Evolutionary conservation across 2,797 vertebrate species (phyloP).

Genomic region (Varecia variegata): DNA sequence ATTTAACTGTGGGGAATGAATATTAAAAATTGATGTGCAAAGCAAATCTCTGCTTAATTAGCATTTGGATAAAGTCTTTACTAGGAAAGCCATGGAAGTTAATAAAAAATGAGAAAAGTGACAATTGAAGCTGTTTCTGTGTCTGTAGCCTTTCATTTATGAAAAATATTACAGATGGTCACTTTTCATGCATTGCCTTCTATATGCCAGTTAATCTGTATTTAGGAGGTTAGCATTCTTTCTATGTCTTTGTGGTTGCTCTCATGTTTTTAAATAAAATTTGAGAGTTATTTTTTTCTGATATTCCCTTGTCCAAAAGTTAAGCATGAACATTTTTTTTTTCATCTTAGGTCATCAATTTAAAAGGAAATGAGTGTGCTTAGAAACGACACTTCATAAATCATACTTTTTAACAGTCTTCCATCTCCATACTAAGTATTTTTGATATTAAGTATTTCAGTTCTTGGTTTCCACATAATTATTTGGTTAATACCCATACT

Average conservation of each 20-base stretch:
- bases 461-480: background rate
- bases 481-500: background rate
- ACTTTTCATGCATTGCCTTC: background rate
- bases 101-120: slow-evolving; percentile 64
- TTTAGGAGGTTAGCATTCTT: background rate
- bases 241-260: background rate
- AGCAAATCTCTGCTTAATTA: slow-evolving; percentile 82
- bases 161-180: background rate
- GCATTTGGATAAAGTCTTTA: slow-evolving; percentile 75
- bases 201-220: background rate
- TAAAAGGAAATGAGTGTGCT: slow-evolving; percentile 21
- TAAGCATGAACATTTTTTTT: background rate
- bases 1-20: slow-evolving; percentile 74
- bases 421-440: background rate
- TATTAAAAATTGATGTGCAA: slow-evolving; percentile 85
- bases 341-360: background rate
- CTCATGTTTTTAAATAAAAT: background rate
- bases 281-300: background rate
- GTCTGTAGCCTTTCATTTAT: background rate
- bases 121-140: background rate
- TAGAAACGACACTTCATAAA: slow-evolving; percentile 3
- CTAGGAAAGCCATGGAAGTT: slow-evolving; percentile 61
- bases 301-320: slow-evolving; percentile 22
- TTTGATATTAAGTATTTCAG: background rate
- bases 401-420: background rate